Conservation (phyloP, 1,140 invertebrate genomes). For the Heliconius melpomene region DNA sequence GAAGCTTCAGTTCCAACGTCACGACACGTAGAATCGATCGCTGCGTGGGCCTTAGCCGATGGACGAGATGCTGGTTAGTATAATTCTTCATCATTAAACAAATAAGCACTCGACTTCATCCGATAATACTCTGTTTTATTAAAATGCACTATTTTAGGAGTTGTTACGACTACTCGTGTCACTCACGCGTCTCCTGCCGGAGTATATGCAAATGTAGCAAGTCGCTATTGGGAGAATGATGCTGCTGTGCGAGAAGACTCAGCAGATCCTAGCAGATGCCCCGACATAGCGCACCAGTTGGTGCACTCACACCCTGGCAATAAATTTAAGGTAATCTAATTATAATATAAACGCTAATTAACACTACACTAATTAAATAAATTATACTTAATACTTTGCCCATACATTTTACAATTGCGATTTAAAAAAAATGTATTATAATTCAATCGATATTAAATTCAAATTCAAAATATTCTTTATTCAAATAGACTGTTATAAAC, state of each 20-base stretch:
- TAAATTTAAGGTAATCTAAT: conserved; percentile 23
- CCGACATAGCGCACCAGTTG: conserved; percentile 31
- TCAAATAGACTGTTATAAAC: too few relatives aligned
- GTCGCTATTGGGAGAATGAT: conserved; percentile 34
- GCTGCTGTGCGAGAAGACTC: conserved; percentile 10
- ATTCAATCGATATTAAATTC: too few relatives aligned
- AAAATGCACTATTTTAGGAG: conserved; percentile 16
- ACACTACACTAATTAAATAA: neutral
- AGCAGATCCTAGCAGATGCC: conserved; percentile 19
- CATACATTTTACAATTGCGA: too few relatives aligned
- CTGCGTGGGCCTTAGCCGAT: conserved; percentile 84
- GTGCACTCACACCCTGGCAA: conserved; percentile 30
- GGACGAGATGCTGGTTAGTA: conserved; percentile 82
- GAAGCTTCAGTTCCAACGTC: conserved; percentile 78
- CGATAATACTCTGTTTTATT: neutral
- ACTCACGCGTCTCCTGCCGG: conserved; percentile 36
- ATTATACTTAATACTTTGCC: too few relatives aligned
- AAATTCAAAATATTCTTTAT: too few relatives aligned
- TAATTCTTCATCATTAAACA: neutral
- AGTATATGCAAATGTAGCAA: conserved; percentile 26
- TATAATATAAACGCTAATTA: too few relatives aligned
- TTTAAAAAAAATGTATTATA: too few relatives aligned
- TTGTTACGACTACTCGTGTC: conserved; percentile 31
- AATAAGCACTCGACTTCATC: neutral
- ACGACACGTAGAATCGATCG: conserved; percentile 81